Base-by-base conservation (phyloP, 2,113 vertebrate species). In the Psittacus erithacus region DNA sequence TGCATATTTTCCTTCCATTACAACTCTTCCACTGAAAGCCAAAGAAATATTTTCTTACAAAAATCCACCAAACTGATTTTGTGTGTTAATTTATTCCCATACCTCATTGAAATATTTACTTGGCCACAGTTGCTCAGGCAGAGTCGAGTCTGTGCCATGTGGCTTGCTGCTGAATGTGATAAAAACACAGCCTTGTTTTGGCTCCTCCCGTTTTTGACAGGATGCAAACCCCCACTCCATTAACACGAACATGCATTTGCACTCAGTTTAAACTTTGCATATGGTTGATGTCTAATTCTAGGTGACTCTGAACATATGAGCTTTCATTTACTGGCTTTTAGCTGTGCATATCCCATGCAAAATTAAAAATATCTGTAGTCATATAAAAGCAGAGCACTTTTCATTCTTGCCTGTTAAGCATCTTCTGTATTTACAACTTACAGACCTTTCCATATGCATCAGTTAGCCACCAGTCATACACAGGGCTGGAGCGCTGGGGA, bases 281-380 rank as follows among this genome's bases (percentile, higher is more conserved):
- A 47, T 62, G 92, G 43, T 39, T 52, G 55, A 23, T 69, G 83
- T 91, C 90, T 93, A 75, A 95, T 82, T 94, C 95, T 92, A 93
- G 88, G 80, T 96, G 92, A 91, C 90, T 95, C 68, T 68, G 57
- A 94, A 83, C 77, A 68, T 71, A 83, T 4, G 65, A 93, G 80
- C 60, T 84, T 84, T 96, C 80, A 65, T 81, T 92, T 82, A 25
- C 60, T 90, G 86, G 80, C 86, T 96, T 95, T 96, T 84, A 95
- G 62, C 80, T 76, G 31, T 49, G 65, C 62, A 29, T 82, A 69
- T 89, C 76, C 76, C 64, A 62, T 96, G 90, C 64, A 96, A 96
- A 96, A 96, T 95, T 90, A 71, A 94, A 94, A 96, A 62, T 81
- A 76, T 67, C 89, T 25, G 9, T 18, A 62, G 74, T 29, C 13